phyloP scores from a whole-genome alignment of 2,888 invertebrate species.

The Drosophila dives region DNA sequence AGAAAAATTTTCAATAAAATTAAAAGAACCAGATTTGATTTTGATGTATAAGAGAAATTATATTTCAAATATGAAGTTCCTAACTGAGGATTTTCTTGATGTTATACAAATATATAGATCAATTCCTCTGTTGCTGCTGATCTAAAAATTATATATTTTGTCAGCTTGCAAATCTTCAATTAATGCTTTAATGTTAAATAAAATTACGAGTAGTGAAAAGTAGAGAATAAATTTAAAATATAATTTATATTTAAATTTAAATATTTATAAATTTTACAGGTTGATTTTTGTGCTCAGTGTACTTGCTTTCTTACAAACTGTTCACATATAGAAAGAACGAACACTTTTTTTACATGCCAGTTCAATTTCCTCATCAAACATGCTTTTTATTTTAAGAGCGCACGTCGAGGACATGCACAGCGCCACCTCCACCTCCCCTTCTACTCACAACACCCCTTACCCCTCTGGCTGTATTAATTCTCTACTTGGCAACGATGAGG shows the following conservation, averaged over 20 bases:
- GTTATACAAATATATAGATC: background rate
- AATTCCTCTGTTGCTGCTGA: background rate
- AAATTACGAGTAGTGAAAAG: background rate
- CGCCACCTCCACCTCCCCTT: background rate
- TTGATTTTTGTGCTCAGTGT: background rate
- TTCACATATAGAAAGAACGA: conserved; percentile 7
- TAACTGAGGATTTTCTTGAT: background rate
- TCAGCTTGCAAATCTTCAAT: background rate
- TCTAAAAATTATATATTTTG: background rate
- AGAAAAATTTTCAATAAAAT: background rate
- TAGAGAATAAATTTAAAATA: background rate
- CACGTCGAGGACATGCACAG: conserved; percentile 62
- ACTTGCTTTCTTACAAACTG: conserved; percentile 15
- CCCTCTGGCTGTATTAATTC: conserved; percentile 2
- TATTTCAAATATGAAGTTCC: background rate
- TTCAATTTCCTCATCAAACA: conserved; percentile 79
- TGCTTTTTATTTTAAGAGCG: conserved; percentile 78
- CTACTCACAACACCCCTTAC: background rate
- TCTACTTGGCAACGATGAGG: conserved; percentile 20
- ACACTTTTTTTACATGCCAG: conserved; percentile 59
- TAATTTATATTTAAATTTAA: background rate
- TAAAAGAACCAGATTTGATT: background rate
- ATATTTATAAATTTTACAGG: background rate
- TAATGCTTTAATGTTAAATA: background rate
- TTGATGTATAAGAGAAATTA: background rate